A percentile compares a stretch with the other conserved stretches of the same genome.
Evolutionary conservation across 2,797 vertebrate species (phyloP).

Genomic region (Ctenochaetus hawaiiensis): DNA sequence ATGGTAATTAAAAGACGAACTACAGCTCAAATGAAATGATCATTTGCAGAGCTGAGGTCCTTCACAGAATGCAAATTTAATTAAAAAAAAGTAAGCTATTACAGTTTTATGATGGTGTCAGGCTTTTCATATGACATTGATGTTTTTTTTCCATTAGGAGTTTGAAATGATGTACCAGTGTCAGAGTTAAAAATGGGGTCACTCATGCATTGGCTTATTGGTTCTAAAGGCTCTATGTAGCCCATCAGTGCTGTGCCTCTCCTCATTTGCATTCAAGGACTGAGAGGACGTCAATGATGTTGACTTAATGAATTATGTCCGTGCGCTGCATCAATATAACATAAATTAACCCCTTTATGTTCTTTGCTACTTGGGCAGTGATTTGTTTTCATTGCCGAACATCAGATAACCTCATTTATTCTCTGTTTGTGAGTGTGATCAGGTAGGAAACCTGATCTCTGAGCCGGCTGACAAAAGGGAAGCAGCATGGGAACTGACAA

Average conservation of each 20-base stretch:
- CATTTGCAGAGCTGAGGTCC: conserved; percentile 40
- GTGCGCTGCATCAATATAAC: conserved; percentile 6
- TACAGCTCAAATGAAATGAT: conserved; percentile 47
- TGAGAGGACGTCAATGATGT: conserved; percentile 46
- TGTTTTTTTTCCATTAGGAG: conserved; percentile 44
- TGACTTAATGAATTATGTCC: conserved; percentile 56
- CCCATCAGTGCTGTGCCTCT: conserved; percentile 21
- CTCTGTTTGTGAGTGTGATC: conserved; percentile 9
- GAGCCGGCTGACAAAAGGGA: neutral
- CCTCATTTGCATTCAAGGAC: conserved; percentile 56
- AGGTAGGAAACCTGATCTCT: neutral
- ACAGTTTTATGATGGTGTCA: conserved; percentile 56
- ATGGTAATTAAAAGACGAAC: conserved; percentile 76
- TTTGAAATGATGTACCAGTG: conserved; percentile 54
- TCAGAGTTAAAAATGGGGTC: conserved; percentile 60
- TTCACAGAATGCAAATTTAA: conserved; percentile 50
- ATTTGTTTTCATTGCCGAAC: conserved; percentile 29
- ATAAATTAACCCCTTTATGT: conserved; percentile 30
- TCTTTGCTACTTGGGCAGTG: neutral
- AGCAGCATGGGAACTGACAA: neutral
- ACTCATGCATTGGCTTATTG: conserved; percentile 53
- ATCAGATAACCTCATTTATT: neutral
- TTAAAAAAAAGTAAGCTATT: conserved; percentile 45
- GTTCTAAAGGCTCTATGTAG: conserved; percentile 42
- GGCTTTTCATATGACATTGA: conserved; percentile 45